Percentiles rank a stretch among this genome's conserved stretches.
phyloP scores from a whole-genome alignment of 2,888 invertebrate genomes.

The Peribatodes rhomboidaria region DNA sequence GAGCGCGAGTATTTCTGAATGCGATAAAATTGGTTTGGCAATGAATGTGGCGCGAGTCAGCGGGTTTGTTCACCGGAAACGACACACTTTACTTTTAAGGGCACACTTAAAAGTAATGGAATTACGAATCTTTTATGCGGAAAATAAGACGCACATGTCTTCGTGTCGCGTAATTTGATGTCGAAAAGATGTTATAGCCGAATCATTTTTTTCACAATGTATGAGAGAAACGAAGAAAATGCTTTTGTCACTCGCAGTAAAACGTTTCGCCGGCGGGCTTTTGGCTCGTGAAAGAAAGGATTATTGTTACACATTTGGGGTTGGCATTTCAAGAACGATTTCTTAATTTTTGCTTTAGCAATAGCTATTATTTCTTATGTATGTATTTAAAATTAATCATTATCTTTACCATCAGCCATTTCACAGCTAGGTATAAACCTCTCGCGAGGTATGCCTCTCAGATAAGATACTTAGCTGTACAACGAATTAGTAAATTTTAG shows the following conservation, averaged over 20 bases:
- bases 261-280: conserved; percentile 14
- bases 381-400: not conserved
- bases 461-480: no score
- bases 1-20: conserved; percentile 30
- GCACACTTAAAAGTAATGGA: conserved; percentile 36
- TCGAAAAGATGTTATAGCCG: conserved; percentile 1
- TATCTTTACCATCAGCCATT: no score
- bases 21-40: conserved; percentile 40
- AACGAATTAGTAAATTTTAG: no score
- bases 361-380: not conserved
- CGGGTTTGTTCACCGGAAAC: conserved; percentile 35
- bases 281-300: conserved; percentile 8
- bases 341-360: conserved; percentile 3
- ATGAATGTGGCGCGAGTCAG: conserved; percentile 35
- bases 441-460: no score
- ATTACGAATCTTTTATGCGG: conserved; percentile 35
- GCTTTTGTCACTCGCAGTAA: conserved; percentile 9
- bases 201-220: conserved; percentile 7
- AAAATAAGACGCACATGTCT: conserved; percentile 14
- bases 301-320: conserved; percentile 9
- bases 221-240: conserved; percentile 12
- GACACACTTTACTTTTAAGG: conserved; percentile 36
- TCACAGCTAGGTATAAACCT: no score
- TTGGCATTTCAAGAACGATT: not conserved
- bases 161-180: conserved; percentile 1